These are phyloP conservation scores for Lagopus leucura DNA, from an alignment of 2,113 vertebrate genomes.

Conservation along the genomic window DNA sequence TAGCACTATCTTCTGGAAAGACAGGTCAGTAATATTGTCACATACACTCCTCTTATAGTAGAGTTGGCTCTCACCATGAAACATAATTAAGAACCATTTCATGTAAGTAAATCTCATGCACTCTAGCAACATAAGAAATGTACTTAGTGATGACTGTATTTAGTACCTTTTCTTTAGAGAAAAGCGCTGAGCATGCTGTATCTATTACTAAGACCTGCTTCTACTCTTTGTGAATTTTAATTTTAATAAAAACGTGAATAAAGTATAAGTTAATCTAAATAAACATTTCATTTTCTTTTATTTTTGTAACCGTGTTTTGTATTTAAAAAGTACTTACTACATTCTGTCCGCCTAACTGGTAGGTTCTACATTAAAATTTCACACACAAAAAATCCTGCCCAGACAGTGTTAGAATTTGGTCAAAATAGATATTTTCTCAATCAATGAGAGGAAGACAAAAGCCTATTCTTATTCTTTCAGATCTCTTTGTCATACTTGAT, in stretches of 20 bases:
- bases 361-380: not conserved
- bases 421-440: not conserved
- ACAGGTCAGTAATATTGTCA: slow-evolving; percentile 8
- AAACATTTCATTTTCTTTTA: not conserved
- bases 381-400: not conserved
- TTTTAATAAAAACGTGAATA: not conserved
- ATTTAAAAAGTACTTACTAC: not conserved
- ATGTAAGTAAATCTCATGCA: not conserved
- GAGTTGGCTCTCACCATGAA: not conserved
- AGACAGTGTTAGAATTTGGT: not conserved
- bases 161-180: not conserved
- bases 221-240: not conserved
- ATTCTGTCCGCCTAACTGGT: not conserved
- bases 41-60: not conserved
- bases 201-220: not conserved
- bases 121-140: not conserved
- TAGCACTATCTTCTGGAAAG: not conserved
- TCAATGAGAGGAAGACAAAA: not conserved
- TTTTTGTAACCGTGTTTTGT: not conserved
- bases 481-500: not conserved
- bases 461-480: not conserved
- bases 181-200: not conserved
- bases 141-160: not conserved
- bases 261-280: not conserved
- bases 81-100: not conserved